phyloP scores from a whole-genome alignment of 1,140 invertebrate species.

The Charaxes varanes region DNA sequence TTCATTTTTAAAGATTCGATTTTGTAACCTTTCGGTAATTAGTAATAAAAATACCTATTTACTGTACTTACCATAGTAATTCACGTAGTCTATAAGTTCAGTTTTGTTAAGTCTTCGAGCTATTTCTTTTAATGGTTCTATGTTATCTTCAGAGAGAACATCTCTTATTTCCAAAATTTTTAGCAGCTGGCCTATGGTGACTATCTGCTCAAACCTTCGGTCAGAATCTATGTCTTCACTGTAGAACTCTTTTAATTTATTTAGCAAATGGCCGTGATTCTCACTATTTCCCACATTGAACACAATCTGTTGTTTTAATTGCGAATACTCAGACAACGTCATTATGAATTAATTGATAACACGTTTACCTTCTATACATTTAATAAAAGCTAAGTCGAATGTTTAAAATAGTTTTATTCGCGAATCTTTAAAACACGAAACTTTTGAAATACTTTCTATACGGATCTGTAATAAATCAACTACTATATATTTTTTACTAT shows the following conservation, averaged over 20 bases:
- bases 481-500: no score
- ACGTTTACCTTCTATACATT: no score
- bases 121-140: constrained; percentile 45
- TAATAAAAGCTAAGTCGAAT: no score
- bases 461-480: no score
- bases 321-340: constrained; percentile 39
- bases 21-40: not conserved
- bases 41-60: not conserved
- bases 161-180: constrained; percentile 53
- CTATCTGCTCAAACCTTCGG: constrained; percentile 47
- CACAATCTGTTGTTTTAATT: constrained; percentile 44
- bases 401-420: no score
- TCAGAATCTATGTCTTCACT: constrained; percentile 50
- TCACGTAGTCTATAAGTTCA: constrained; percentile 32
- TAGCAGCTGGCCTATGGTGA: constrained; percentile 41
- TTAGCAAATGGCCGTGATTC: constrained; percentile 34
- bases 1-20: not conserved
- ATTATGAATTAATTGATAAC: no score
- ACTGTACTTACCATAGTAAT: constrained; percentile 39
- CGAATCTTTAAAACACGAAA: no score
- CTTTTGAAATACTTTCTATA: no score
- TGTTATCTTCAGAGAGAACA: constrained; percentile 50
- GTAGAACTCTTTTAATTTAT: constrained; percentile 46
- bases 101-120: constrained; percentile 29
- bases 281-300: constrained; percentile 32